These are phyloP conservation scores for Xanthia togata DNA, from an alignment of 2,888 invertebrate species.

Conservation along the genomic window DNA sequence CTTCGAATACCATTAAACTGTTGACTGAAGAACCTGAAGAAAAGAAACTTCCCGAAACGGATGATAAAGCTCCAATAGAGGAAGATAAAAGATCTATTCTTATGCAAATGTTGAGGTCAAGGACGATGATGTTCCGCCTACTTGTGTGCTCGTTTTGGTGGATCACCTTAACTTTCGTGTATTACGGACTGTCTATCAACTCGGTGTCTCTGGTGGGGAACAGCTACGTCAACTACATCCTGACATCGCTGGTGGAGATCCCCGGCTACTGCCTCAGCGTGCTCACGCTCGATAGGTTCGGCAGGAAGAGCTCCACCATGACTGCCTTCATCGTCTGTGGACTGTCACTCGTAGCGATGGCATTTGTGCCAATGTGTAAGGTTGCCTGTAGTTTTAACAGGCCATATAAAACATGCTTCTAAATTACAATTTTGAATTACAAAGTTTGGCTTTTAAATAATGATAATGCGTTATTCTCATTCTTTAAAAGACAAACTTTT, in stretches of 20 bases:
- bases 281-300: constrained; percentile 90
- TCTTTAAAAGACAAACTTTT: no score
- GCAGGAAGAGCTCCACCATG: constrained; percentile 90
- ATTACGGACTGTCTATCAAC: constrained; percentile 95
- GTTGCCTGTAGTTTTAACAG: constrained; percentile 34
- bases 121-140: constrained; percentile 87
- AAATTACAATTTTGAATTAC: no score
- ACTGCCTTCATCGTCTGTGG: constrained; percentile 91
- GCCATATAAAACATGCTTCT: no score
- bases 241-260: constrained; percentile 91
- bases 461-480: no score
- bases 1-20: constrained; percentile 74
- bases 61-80: constrained; percentile 5
- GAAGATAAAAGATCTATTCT: constrained; percentile 67
- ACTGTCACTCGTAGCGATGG: constrained; percentile 88
- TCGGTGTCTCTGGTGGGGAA: constrained; percentile 94
- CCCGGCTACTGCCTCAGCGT: constrained; percentile 91
- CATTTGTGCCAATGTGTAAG: constrained; percentile 90
- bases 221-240: constrained; percentile 94
- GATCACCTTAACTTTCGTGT: constrained; percentile 94
- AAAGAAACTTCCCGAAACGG: constrained; percentile 35
- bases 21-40: constrained; percentile 65
- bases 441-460: no score
- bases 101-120: constrained; percentile 87
- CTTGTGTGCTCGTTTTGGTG: constrained; percentile 94